Base-by-base conservation (phyloP, 2,797 vertebrate species). In the Anguilla obscura region DNA sequence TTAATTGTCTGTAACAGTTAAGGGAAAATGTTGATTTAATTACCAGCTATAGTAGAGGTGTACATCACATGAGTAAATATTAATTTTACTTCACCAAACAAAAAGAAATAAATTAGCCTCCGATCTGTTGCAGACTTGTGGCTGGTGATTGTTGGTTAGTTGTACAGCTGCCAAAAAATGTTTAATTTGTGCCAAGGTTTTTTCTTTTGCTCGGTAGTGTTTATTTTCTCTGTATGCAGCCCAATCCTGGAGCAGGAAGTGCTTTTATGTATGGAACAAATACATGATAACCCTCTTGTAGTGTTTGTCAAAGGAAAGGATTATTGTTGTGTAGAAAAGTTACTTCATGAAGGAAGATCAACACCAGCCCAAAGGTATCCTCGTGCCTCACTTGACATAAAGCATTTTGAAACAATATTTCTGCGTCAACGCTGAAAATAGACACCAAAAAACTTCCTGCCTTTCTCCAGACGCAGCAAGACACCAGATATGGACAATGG, bases 381-480 rank as follows among this genome's bases (percentile, higher is more conserved):
- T 71, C 60, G 2, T 12, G 85, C 0, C 2, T 21, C 18, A 12
- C 85, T 33, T 18, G 7, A 69, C 36, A 58, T 27, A 45, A 48
- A 56, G 27, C 27, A n/a, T 21, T 60, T 14, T 9, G 36, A 52
- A 74, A 71, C 85, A 71, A 48, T 66, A 50, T 66, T 84, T 24
- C 56, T 50, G 8, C 4, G 48, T 84, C 58, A 66, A 40, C n/a
- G 40, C 76, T 80, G 79, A 69, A 58, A 27, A 48, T 12, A 56
- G 30, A 10, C 27, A 74, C 84, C 45, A 33, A 71, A n/a, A 30
- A 0, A 30, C 83, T 88, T 88, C 87, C 82, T 66, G 27, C n/a
- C 52, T 71, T 88, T 88, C 33, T 88, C 33, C 24, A n/a, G 48
- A 24, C 87, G 10, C 87, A 58, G 87, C 87, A 85, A 74, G 87